A percentile compares a stretch with the other conserved stretches of the same genome.
These are phyloP conservation scores for Oscheius myriophilus DNA, from an alignment of 2,888 invertebrate genomes.

Conservation along the genomic window DNA sequence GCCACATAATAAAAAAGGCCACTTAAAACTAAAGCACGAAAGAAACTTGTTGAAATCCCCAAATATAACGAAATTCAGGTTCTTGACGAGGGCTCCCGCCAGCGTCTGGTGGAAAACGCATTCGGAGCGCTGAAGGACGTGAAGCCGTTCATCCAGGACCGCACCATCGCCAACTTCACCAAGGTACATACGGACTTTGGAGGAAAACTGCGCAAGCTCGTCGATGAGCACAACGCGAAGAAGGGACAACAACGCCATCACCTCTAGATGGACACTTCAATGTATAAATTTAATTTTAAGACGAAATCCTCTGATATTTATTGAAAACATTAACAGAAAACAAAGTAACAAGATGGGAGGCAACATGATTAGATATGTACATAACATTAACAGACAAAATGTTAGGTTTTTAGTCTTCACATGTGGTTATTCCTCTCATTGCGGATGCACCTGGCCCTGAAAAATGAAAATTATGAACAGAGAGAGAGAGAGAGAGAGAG, in stretches of 20 bases:
- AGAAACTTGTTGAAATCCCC: background rate
- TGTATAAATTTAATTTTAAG: background rate
- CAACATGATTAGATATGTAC: too few species aligned
- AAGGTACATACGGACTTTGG: conserved; percentile 14
- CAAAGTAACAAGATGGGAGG: too few species aligned
- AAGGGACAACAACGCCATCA: background rate
- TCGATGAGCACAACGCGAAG: background rate
- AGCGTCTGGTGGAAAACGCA: conserved; percentile 83
- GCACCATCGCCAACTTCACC: conserved; percentile 75
- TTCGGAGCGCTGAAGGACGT: conserved; percentile 80
- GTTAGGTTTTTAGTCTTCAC: too few species aligned
- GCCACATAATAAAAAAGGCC: too few species aligned
- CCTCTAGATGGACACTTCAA: too few species aligned
- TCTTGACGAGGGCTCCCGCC: conserved; percentile 80
- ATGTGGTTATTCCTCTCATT: too few species aligned
- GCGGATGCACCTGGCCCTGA: too few species aligned
- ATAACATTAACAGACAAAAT: too few species aligned
- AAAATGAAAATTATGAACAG: too few species aligned
- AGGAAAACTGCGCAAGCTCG: conserved; percentile 7
- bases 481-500: too few species aligned
- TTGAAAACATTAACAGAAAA: background rate
- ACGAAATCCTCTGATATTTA: conserved; percentile 4
- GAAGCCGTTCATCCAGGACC: conserved; percentile 84
- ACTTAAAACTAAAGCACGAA: too few species aligned
- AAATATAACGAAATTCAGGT: conserved; percentile 63